A percentile compares a stretch with the other conserved stretches of the same genome.
Conservation (phyloP, 53 echinoderm and acorn worm species). For the Antedon mediterranea region DNA sequence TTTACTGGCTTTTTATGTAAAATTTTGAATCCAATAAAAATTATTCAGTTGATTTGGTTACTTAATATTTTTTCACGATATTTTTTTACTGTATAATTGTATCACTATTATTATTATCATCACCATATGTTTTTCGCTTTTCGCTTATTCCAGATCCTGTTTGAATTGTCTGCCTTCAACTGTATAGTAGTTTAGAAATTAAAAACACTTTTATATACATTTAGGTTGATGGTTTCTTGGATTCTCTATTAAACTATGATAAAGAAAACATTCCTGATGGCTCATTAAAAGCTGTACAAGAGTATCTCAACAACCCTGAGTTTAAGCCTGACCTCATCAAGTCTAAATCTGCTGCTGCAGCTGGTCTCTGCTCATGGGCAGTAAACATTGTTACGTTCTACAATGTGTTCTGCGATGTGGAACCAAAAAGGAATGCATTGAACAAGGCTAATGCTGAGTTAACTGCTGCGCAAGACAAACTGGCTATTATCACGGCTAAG, state of each 20-base stretch:
- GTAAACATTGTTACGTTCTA: constrained; percentile 90
- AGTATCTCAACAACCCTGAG: constrained; percentile 65
- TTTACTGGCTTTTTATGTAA: too few species aligned
- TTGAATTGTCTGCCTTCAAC: too few species aligned
- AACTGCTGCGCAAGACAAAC: constrained; percentile 83
- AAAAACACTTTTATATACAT: background rate
- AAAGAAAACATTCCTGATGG: constrained; percentile 93
- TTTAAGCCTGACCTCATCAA: constrained; percentile 72
- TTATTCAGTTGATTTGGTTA: too few species aligned
- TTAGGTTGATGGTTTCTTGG: constrained; percentile 85
- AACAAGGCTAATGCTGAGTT: constrained; percentile 84
- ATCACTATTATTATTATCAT: too few species aligned
- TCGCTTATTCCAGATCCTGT: too few species aligned
- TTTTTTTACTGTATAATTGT: too few species aligned
- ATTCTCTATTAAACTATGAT: constrained; percentile 76
- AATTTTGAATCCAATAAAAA: too few species aligned
- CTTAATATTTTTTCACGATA: too few species aligned
- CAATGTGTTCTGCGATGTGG: constrained; percentile 86
- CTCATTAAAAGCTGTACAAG: constrained; percentile 69
- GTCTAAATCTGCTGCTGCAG: constrained; percentile 65
- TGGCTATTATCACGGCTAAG: constrained; percentile 76
- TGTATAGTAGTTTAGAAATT: too few species aligned
- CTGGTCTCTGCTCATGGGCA: constrained; percentile 86
- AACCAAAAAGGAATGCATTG: constrained; percentile 80
- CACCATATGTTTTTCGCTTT: too few species aligned